Evolutionary conservation across 2,113 vertebrate genomes (phyloP), one percentile per base, ranked within the genome.

Genomic region (Paraplagusia blochii): DNA sequence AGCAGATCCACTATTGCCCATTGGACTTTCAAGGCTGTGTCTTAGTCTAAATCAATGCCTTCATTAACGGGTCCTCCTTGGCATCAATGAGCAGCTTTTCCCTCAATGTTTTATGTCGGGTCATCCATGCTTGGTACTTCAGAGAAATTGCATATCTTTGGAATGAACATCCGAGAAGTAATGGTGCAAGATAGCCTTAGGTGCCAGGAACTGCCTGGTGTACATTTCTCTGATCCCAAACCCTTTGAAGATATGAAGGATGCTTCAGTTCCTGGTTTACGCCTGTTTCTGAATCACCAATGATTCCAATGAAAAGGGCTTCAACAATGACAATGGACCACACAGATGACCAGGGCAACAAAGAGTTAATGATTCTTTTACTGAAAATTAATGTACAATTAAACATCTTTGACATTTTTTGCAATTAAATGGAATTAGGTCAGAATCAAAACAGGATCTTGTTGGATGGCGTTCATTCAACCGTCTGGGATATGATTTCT

Each of bases 241-340:
- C 8, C 45, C 70, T 77, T 77, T 81, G 75, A 80, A 70, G 66
- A 79, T 68, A 44, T 58, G 55, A 69, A 54, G 58, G 69, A 79
- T 54, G 63, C 63, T 48, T 66, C 57, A 44, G 17, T 63, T 61
- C 61, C 45, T 29, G 29, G 18, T 57, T 17, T 43, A 53, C 58
- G 58, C 44, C 72, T 66, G 55, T 47, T 29, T 16, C 63, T 76
- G 70, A 22, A 71, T 63, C 74, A 49, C 16, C 47, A 60, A 33
- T 58, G 50, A 77, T 76, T 63, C 66, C 16, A 42, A 43, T 10
- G 66, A 50, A 69, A 46, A 44, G 57, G 53, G 22, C 62, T 39
- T 49, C 46, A 63, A n/a, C n/a, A n/a, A n/a, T n/a, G n/a, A n/a
- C n/a, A n/a, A n/a, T n/a, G n/a, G n/a, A n/a, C n/a, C n/a, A n/a